Conservation (phyloP, 2,113 vertebrate genomes). For the Furnarius figulus region DNA sequence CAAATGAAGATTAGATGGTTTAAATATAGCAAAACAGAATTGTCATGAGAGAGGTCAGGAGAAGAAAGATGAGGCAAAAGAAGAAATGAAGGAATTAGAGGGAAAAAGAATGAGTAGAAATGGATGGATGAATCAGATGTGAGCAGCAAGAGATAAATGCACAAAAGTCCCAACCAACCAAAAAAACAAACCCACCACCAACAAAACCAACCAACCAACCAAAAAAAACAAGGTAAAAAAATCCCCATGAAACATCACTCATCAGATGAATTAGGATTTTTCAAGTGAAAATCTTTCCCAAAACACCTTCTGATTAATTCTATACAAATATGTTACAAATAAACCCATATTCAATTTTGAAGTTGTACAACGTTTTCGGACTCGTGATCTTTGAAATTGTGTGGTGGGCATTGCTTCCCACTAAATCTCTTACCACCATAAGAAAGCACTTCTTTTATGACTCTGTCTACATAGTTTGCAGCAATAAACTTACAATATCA, state of each 20-base stretch:
- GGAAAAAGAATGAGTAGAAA: neutral
- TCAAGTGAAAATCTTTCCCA: neutral
- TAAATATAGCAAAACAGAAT: neutral
- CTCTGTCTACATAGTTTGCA: neutral
- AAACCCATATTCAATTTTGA: neutral
- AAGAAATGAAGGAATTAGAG: neutral
- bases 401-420: neutral
- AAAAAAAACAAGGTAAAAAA: neutral
- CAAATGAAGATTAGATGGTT: neutral
- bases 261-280: neutral
- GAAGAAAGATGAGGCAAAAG: neutral
- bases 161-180: neutral
- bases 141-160: neutral
- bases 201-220: neutral
- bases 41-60: neutral
- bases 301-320: neutral
- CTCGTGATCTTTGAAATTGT: neutral
- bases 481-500: too few relatives aligned
- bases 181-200: fast-evolving
- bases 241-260: fast-evolving
- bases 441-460: neutral
- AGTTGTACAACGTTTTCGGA: neutral
- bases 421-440: neutral
- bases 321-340: neutral
- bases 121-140: neutral